phyloP scores from a whole-genome alignment of 2,797 vertebrate species.

The Coccyzus lansbergi region DNA sequence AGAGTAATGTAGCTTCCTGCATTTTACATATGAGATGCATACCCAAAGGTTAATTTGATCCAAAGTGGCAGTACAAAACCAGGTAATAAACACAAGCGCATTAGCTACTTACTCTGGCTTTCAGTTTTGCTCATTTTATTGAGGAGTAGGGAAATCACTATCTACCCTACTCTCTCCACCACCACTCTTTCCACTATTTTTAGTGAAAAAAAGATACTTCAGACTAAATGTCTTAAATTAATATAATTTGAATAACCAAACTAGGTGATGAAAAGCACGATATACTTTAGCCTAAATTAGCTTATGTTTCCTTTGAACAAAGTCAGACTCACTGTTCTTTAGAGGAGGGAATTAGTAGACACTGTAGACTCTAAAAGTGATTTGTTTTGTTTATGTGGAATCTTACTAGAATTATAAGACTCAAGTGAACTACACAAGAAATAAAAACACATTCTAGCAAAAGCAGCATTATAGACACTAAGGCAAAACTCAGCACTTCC shows the following conservation, averaged over 20 bases:
- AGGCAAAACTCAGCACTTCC: conserved; percentile 74
- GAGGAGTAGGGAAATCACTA: neutral
- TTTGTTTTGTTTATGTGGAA: conserved; percentile 55
- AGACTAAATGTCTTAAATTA: neutral
- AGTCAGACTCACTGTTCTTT: neutral
- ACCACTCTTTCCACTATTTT: neutral
- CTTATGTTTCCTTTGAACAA: conserved; percentile 36
- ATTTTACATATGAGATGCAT: neutral
- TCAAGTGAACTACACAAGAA: conserved; percentile 62
- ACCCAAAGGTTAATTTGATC: neutral
- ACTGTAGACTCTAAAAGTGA: neutral
- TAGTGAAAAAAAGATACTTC: neutral
- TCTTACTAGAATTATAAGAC: conserved; percentile 60
- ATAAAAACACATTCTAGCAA: conserved; percentile 75
- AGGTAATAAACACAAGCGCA: neutral
- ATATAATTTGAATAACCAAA: conserved; percentile 25
- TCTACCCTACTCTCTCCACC: neutral
- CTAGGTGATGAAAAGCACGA: conserved; percentile 4
- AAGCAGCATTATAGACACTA: conserved; percentile 64
- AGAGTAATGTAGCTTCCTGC: neutral
- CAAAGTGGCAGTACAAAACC: neutral
- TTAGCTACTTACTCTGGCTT: neutral
- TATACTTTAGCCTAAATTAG: conserved; percentile 53
- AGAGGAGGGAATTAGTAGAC: conserved; percentile 5
- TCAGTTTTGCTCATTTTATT: neutral